A percentile compares a stretch with the other conserved stretches of the same genome.
Conservation (phyloP, 2,797 vertebrate species). For the Chiropotes sagulatus region DNA sequence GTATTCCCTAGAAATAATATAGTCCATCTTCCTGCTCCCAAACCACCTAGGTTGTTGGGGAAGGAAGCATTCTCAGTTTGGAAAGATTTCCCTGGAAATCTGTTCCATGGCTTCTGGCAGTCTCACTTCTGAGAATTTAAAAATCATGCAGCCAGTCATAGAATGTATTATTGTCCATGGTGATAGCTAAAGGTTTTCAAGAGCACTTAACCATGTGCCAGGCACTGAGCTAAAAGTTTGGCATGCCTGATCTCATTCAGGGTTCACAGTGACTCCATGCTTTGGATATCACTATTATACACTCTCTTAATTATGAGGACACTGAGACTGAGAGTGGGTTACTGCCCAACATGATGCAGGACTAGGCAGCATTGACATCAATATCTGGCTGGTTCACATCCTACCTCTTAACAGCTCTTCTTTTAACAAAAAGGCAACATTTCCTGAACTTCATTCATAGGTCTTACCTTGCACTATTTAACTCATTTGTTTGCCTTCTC, state of each 20-base stretch:
- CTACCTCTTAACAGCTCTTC: neutral
- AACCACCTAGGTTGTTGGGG: neutral
- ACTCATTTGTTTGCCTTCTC: neutral
- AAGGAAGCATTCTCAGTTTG: neutral
- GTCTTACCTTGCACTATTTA: neutral
- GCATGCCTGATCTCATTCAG: neutral
- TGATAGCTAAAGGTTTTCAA: neutral
- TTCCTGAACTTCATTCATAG: neutral
- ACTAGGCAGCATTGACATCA: neutral
- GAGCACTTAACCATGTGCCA: neutral
- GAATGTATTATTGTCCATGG: neutral
- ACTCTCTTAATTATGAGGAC: neutral
- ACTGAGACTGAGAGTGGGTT: neutral
- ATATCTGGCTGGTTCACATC: neutral
- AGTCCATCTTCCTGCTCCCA: neutral
- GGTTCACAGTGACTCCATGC: neutral
- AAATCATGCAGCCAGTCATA: neutral
- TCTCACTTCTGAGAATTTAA: neutral
- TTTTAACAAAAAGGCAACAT: neutral
- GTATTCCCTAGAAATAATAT: neutral
- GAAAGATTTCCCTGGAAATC: conserved; percentile 16
- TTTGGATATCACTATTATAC: neutral
- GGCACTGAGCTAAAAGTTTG: neutral
- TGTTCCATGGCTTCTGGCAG: neutral
- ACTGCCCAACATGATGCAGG: neutral